These are phyloP conservation scores for Bombus difficillimus DNA, from an alignment of 1,140 invertebrate species.

Conservation along the genomic window DNA sequence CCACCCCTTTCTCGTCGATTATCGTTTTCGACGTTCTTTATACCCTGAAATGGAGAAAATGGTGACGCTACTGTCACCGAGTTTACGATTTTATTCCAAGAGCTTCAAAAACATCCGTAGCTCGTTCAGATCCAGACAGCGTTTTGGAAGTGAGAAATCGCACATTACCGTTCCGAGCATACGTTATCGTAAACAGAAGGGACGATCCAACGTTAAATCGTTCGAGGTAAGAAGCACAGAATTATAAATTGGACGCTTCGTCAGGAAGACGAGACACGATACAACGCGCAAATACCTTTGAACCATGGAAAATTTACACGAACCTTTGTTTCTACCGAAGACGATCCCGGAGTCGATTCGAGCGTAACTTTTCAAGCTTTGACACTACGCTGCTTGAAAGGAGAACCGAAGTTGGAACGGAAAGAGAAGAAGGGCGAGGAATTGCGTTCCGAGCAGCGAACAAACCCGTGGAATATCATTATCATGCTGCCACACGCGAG, in stretches of 20 bases:
- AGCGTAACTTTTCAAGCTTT: background rate
- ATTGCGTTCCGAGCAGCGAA: slow-evolving; percentile 25
- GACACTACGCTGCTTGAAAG: background rate
- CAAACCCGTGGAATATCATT: slow-evolving; percentile 62
- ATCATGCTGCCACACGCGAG: slow-evolving; percentile 45
- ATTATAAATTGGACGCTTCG: background rate
- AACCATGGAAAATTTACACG: background rate
- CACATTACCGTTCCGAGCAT: background rate
- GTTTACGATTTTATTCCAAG: background rate
- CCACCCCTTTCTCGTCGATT: background rate
- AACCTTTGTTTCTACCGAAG: slow-evolving; percentile 10
- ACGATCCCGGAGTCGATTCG: background rate
- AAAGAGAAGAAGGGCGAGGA: background rate
- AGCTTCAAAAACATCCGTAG: background rate
- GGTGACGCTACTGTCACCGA: background rate
- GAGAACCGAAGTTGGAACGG: background rate
- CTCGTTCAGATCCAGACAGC: background rate
- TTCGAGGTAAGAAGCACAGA: background rate
- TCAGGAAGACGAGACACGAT: background rate
- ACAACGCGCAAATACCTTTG: background rate
- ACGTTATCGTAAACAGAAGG: too few relatives aligned
- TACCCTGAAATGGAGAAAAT: background rate
- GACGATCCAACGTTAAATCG: too few relatives aligned
- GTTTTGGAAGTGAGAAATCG: background rate
- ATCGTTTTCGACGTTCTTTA: background rate